Conservation (phyloP, 2,888 invertebrate genomes). For the Chloromyia formosa region DNA sequence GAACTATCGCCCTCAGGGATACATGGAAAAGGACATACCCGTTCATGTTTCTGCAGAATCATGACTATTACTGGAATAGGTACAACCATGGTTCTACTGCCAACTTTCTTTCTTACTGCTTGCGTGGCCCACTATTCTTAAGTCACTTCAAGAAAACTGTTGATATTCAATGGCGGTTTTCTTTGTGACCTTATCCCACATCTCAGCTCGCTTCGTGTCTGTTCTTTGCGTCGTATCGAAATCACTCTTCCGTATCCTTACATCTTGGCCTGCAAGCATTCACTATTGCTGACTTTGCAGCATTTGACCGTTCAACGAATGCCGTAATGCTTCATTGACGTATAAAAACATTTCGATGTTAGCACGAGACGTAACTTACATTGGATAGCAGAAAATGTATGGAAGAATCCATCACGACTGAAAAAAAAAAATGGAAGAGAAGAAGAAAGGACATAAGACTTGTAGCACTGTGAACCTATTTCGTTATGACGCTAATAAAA, state of each 20-base stretch:
- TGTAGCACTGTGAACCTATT: neutral
- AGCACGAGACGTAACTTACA: neutral
- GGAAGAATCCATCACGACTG: slow-evolving; percentile 1
- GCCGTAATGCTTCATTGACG: slow-evolving; percentile 33
- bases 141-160: slow-evolving; percentile 4
- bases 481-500: slow-evolving; percentile 17
- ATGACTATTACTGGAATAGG: neutral
- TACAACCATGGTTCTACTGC: neutral
- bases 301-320: slow-evolving; percentile 34
- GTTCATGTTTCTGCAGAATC: neutral
- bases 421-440: neutral
- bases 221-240: neutral
- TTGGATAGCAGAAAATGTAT: neutral
- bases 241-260: neutral
- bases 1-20: slow-evolving; percentile 7
- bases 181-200: neutral
- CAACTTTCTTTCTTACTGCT: neutral
- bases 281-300: slow-evolving; percentile 14
- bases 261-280: neutral
- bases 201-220: neutral
- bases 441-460: neutral
- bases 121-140: neutral
- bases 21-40: slow-evolving; percentile 29
- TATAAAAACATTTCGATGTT: slow-evolving; percentile 35
- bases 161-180: neutral